Conservation (phyloP, 2,888 invertebrate genomes). For the Phaedon cochleariae region DNA sequence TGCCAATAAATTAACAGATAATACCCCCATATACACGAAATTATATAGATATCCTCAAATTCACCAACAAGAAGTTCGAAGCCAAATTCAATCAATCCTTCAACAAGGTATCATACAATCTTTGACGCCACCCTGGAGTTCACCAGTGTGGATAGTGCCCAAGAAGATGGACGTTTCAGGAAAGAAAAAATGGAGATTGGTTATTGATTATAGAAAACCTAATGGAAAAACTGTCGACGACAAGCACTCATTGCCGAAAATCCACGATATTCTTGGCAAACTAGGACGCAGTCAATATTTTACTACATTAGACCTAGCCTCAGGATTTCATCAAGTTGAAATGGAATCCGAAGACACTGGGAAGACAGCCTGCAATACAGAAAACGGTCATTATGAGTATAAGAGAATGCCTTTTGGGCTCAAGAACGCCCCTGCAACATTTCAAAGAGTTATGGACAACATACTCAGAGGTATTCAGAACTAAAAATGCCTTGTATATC, state of each 20-base stretch:
- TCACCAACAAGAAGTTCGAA: not conserved
- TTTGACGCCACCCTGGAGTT: constrained; percentile 19
- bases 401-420: constrained; percentile 28
- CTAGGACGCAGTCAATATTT: constrained; percentile 16
- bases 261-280: constrained; percentile 19
- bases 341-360: constrained; percentile 17
- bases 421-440: constrained; percentile 16
- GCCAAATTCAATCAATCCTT: constrained; percentile 18
- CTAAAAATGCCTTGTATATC: constrained; percentile 9
- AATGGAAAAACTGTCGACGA: constrained; percentile 11
- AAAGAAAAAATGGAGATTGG: constrained; percentile 14
- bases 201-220: constrained; percentile 9
- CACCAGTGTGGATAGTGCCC: constrained; percentile 29
- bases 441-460: constrained; percentile 30
- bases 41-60: constrained; percentile 4
- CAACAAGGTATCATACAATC: constrained; percentile 23
- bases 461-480: constrained; percentile 19
- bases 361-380: constrained; percentile 27
- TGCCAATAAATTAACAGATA: not conserved
- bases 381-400: constrained; percentile 19
- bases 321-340: constrained; percentile 28
- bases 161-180: constrained; percentile 27
- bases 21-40: not conserved
- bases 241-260: constrained; percentile 8
- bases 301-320: constrained; percentile 13